These are phyloP conservation scores for Ditula angustiorana DNA, from an alignment of 2,888 invertebrate species.

Conservation along the genomic window DNA sequence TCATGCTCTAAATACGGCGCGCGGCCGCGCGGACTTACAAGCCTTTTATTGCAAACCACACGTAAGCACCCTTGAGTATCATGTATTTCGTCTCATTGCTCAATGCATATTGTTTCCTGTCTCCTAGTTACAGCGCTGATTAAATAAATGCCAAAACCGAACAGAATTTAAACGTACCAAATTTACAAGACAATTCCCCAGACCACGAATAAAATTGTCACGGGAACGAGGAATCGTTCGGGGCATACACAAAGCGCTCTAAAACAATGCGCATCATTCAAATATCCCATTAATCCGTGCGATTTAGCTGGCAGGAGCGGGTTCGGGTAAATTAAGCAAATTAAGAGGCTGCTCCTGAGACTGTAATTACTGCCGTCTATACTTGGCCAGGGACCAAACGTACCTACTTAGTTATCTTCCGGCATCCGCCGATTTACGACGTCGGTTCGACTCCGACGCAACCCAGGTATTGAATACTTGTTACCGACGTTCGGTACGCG, in stretches of 20 bases:
- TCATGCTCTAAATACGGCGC: conserved; percentile 68
- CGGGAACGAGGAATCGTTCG: conserved; percentile 53
- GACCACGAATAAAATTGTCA: conserved; percentile 20
- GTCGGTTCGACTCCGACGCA: neutral
- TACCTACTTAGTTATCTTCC: conserved; percentile 47
- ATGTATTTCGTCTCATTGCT: conserved; percentile 35
- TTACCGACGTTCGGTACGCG: neutral
- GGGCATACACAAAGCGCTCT: conserved; percentile 69
- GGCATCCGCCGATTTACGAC: conserved; percentile 32
- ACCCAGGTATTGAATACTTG: neutral
- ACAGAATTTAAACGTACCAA: neutral
- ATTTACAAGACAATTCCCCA: conserved; percentile 6
- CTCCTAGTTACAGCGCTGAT: neutral
- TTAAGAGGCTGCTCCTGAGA: conserved; percentile 79
- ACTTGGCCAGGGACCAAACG: conserved; percentile 76
- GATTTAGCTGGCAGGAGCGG: conserved; percentile 73
- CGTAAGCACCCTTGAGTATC: conserved; percentile 63
- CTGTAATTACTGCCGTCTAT: conserved; percentile 78
- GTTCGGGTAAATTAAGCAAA: conserved; percentile 81
- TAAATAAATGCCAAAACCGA: neutral
- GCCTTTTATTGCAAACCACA: conserved; percentile 69
- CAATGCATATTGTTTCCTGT: neutral
- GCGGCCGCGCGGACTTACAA: conserved; percentile 60
- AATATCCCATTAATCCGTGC: conserved; percentile 79
- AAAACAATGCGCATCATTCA: conserved; percentile 80